Conservation (phyloP, 1,140 invertebrate genomes). For the Neomicropteryx cornuta region DNA sequence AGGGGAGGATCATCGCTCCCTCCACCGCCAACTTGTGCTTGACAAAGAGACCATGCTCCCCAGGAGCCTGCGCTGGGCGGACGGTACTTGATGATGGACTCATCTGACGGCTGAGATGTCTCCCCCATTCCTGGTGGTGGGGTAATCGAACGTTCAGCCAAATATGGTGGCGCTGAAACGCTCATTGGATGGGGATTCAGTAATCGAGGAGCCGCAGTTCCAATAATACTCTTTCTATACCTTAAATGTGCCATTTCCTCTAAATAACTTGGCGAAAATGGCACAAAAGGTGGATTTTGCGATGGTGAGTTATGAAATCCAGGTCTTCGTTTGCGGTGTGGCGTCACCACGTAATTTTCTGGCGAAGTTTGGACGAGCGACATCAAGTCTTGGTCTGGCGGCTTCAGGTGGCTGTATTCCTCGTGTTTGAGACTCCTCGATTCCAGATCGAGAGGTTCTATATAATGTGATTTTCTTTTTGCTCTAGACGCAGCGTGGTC, state of each 20-base stretch:
- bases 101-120: constrained; percentile 36
- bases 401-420: constrained; percentile 44
- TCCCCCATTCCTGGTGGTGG: constrained; percentile 35
- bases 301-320: constrained; percentile 76
- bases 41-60: constrained; percentile 57
- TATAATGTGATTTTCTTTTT: constrained; percentile 52
- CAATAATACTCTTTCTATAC: constrained; percentile 34
- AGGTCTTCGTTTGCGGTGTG: constrained; percentile 68
- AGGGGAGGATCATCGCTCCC: constrained; percentile 40
- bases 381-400: constrained; percentile 50
- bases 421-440: constrained; percentile 41
- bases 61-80: constrained; percentile 60
- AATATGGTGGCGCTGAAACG: constrained; percentile 56
- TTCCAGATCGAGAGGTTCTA: constrained; percentile 49
- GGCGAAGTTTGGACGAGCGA: constrained; percentile 52
- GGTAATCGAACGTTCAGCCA: constrained; percentile 46
- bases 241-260: constrained; percentile 46
- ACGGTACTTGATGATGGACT: constrained; percentile 50
- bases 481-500: constrained; percentile 34
- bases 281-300: constrained; percentile 74
- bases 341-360: constrained; percentile 70
- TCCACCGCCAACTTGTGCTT: constrained; percentile 49
- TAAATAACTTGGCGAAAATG: constrained; percentile 58
- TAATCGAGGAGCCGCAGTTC: constrained; percentile 28
- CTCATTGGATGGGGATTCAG: constrained; percentile 48